phyloP scores from a whole-genome alignment of 2,888 invertebrate genomes.

The Noctua pronuba region DNA sequence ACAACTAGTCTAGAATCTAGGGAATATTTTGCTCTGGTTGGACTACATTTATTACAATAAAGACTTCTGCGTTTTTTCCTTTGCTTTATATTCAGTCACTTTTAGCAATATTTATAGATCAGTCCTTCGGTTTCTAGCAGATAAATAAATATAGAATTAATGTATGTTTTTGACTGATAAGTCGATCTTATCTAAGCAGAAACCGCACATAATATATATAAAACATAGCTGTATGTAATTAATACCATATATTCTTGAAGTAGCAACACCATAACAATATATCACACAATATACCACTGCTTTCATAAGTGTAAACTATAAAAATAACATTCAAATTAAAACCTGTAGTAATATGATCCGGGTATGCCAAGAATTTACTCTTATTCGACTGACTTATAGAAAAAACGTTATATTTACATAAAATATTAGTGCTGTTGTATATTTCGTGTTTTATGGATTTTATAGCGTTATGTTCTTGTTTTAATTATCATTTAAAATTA shows the following conservation, averaged over 20 bases:
- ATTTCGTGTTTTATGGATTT: slow-evolving; percentile 37
- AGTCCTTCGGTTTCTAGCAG: neutral
- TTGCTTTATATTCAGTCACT: too few relatives aligned
- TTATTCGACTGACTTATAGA: slow-evolving; percentile 52
- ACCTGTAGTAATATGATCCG: slow-evolving; percentile 64
- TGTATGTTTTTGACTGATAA: slow-evolving; percentile 10
- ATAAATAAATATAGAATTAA: neutral
- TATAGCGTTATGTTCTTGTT: slow-evolving; percentile 41
- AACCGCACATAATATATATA: neutral
- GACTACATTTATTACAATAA: neutral
- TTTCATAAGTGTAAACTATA: slow-evolving; percentile 44
- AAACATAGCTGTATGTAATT: slow-evolving; percentile 35
- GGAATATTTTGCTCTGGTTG: neutral
- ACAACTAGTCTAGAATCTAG: neutral
- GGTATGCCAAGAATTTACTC: slow-evolving; percentile 64
- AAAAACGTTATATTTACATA: slow-evolving; percentile 61
- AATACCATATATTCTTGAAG: slow-evolving; percentile 43
- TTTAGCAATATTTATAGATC: neutral
- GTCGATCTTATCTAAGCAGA: slow-evolving; percentile 2
- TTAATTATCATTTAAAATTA: slow-evolving; percentile 49
- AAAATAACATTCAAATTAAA: slow-evolving; percentile 60
- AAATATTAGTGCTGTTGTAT: slow-evolving; percentile 48
- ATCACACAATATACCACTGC: slow-evolving; percentile 42
- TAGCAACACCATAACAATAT: slow-evolving; percentile 56
- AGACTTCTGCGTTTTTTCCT: neutral